Base-by-base conservation (phyloP, 2,113 vertebrate species). In the Cyprinodon variegatus region DNA sequence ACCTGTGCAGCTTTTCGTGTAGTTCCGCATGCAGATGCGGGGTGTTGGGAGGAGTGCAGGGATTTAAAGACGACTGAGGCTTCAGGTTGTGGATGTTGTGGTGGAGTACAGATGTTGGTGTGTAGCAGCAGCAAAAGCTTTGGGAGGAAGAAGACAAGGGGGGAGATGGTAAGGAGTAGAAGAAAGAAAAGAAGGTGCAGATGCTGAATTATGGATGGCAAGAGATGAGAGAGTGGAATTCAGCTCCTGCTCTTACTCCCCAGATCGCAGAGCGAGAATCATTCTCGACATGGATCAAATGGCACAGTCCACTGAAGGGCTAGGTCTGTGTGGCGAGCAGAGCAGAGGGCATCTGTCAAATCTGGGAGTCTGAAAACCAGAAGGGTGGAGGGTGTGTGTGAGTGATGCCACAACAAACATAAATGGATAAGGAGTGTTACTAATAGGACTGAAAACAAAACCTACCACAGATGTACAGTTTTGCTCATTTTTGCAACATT, bases 171-270 rank as follows among this genome's bases (percentile, higher is more conserved):
- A n/a, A 40, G 45, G 48, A 61, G 40, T n/a, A 15, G 61, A 79
- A 38, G 68, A 83, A 68, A 36, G 15, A 43, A 36, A 78, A 48
- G 68, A 85, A 74, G 83, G 82, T 43, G 59, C 73, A 73, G 74
- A 86, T 76, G 79, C 84, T 90, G 85, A 90, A 91, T 91, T 89
- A 90, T 92, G 85, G 86, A 92, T 92, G 91, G 84, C 79, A 8
- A 72, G 61, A 74, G 80, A 38, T 8, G 74, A 74, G 69, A 46
- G 81, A 50, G 74, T 80, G 90, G 78, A 75, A 92, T 88, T 82
- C 84, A 88, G 84, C 74, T 63, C 77, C 79, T 20, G 59, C 86
- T 74, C 62, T 84, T 57, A 83, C 85, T 90, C 85, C 74, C 85
- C 65, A 70, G 81, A 85, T 86, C 41, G 82, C 78, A 81, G 79